These are phyloP conservation scores for Lasiurus cinereus DNA, from an alignment of 2,113 vertebrate genomes.

Conservation along the genomic window DNA sequence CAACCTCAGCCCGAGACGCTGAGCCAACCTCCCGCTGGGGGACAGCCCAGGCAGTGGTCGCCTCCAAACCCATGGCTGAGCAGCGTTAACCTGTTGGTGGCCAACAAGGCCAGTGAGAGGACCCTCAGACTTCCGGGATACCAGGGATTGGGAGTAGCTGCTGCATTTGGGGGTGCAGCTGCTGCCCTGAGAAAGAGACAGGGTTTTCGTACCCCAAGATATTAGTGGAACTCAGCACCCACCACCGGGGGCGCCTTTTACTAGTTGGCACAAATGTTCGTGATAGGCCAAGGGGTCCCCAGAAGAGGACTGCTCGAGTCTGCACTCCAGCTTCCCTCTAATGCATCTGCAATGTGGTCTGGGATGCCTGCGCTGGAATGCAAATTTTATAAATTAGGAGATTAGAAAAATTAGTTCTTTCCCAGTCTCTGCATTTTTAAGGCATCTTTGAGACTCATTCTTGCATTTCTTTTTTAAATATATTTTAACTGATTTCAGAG, in stretches of 20 bases:
- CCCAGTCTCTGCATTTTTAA: not conserved
- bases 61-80: not conserved
- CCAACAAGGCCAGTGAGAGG: not conserved
- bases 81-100: not conserved
- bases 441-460: not conserved
- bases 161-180: not conserved
- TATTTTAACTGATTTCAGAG: too few relatives aligned
- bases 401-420: not conserved
- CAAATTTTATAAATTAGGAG: not conserved
- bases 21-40: not conserved
- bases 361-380: not conserved
- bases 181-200: not conserved
- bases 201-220: not conserved
- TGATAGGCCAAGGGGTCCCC: not conserved
- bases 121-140: not conserved
- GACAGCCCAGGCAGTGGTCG: not conserved
- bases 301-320: not conserved
- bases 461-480: not conserved
- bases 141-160: not conserved
- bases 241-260: not conserved
- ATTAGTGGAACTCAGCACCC: not conserved
- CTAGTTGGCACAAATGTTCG: not conserved
- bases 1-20: not conserved
- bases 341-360: not conserved
- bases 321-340: not conserved